phyloP scores from a whole-genome alignment of 2,888 invertebrate species.

The Morpho helenor region DNA sequence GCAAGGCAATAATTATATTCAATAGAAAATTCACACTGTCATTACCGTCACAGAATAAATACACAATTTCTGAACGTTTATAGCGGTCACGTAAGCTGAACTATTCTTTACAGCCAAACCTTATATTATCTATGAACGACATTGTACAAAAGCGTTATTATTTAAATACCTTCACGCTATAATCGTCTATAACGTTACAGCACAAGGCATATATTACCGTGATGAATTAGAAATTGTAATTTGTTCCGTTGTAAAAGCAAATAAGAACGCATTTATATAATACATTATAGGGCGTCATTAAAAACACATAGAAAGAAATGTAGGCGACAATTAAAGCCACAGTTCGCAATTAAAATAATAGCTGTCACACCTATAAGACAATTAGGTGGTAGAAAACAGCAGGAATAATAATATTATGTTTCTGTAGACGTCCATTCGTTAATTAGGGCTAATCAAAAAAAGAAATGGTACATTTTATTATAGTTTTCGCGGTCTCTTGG shows the following conservation, averaged over 20 bases:
- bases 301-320: conserved; percentile 58
- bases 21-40: conserved; percentile 28
- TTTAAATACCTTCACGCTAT: conserved; percentile 6
- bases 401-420: conserved; percentile 64
- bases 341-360: conserved; percentile 75
- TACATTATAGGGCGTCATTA: conserved; percentile 38
- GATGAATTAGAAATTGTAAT: conserved; percentile 18
- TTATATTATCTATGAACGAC: conserved; percentile 20
- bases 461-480: conserved; percentile 50
- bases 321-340: conserved; percentile 61
- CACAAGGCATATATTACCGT: conserved; percentile 11
- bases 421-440: conserved; percentile 43
- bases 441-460: conserved; percentile 59
- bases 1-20: conserved; percentile 15
- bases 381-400: conserved; percentile 49
- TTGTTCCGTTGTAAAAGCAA: conserved; percentile 28
- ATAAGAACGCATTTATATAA: conserved; percentile 34
- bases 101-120: conserved; percentile 27
- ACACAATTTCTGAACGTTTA: conserved; percentile 27
- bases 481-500: conserved; percentile 38
- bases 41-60: conserved; percentile 30
- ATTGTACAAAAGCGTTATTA: conserved; percentile 11
- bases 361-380: conserved; percentile 76
- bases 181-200: background rate
- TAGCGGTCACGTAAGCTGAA: conserved; percentile 26